Percentiles rank a stretch among this genome's conserved stretches.
Evolutionary conservation across 2,888 invertebrate genomes (phyloP).

Genomic region (Eurois occulta): DNA sequence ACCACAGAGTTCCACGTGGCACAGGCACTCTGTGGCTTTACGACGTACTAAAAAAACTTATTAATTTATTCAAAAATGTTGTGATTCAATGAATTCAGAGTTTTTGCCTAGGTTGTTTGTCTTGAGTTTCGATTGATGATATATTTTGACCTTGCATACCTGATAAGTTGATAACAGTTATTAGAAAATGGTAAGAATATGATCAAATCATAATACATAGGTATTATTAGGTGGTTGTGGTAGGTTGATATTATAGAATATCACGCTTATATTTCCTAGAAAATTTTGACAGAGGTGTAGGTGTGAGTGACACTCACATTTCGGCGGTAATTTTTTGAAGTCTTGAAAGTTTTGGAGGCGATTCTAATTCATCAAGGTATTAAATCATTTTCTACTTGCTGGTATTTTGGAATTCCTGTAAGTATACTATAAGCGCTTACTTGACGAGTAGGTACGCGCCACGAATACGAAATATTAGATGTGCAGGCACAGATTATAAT

Average conservation of each 20-base stretch:
- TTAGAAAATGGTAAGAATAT: neutral
- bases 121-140: neutral
- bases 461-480: slow-evolving; percentile 32
- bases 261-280: neutral
- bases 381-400: neutral
- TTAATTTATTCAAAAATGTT: neutral
- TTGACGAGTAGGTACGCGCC: neutral
- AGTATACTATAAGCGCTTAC: neutral
- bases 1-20: neutral
- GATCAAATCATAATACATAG: neutral
- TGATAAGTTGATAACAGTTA: neutral
- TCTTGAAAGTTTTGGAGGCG: neutral
- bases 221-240: too few relatives aligned
- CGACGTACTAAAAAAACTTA: neutral
- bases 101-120: neutral
- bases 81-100: neutral
- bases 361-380: neutral
- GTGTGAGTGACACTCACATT: neutral
- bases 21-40: neutral
- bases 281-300: neutral
- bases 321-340: neutral
- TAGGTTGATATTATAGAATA: too few relatives aligned
- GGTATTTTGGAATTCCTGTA: slow-evolving; percentile 1
- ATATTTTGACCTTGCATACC: neutral
- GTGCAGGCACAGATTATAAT: too few relatives aligned